Percentiles rank a stretch among this genome's conserved stretches.
Evolutionary conservation across 1,140 invertebrate genomes (phyloP).

Genomic region (Phthorimaea operculella): DNA sequence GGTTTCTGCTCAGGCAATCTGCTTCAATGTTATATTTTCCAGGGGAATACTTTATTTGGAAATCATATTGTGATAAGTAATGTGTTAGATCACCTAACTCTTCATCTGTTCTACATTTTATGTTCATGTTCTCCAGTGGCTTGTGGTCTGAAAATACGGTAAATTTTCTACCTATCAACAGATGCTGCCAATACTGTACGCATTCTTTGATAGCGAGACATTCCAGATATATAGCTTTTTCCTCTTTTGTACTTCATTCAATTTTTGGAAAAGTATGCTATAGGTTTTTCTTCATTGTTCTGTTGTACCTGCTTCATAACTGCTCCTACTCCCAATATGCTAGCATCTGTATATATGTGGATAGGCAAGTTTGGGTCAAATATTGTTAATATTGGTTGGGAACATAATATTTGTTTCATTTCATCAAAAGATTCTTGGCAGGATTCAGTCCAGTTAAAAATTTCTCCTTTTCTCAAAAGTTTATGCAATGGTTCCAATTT

Average conservation of each 20-base stretch:
- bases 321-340: conserved; percentile 38
- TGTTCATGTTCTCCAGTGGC: conserved; percentile 48
- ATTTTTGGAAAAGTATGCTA: conserved; percentile 19
- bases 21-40: conserved; percentile 44
- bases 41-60: conserved; percentile 39
- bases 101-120: conserved; percentile 29
- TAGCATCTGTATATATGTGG: conserved; percentile 41
- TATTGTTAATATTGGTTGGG: conserved; percentile 36
- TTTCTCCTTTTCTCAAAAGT: conserved; percentile 34
- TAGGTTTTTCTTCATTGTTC: conserved; percentile 9
- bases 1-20: conserved; percentile 43
- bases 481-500: conserved; percentile 24
- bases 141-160: conserved; percentile 50
- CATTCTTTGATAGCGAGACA: conserved; percentile 43
- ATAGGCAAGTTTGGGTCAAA: conserved; percentile 36
- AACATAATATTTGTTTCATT: conserved; percentile 40
- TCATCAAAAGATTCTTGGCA: conserved; percentile 36
- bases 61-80: conserved; percentile 39
- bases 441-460: conserved; percentile 32
- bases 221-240: conserved; percentile 30
- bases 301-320: conserved; percentile 25
- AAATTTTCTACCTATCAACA: conserved; percentile 43
- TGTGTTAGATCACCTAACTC: conserved; percentile 41
- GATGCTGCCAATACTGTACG: conserved; percentile 33
- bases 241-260: conserved; percentile 19